Percentiles rank a stretch among this genome's conserved stretches.
These are phyloP conservation scores for Leptinotarsa defecta DNA, from an alignment of 1,140 invertebrate genomes.

Conservation along the genomic window DNA sequence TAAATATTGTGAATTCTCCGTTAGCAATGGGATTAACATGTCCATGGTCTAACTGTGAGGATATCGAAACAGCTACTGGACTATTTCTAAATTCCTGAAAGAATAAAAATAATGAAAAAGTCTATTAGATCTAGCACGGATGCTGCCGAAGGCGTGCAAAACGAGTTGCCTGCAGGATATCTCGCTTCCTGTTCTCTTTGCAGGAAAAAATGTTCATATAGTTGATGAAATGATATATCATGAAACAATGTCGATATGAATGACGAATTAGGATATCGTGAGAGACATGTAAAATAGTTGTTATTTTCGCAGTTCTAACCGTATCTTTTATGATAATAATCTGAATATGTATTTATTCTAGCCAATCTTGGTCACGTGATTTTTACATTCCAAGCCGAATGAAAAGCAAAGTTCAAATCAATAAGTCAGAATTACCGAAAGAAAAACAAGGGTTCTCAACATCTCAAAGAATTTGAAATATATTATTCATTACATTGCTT, in stretches of 20 bases:
- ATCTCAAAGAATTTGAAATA: too few relatives aligned
- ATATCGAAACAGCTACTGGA: slow-evolving; percentile 47
- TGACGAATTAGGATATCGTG: slow-evolving; percentile 2
- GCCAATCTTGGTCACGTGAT: too few relatives aligned
- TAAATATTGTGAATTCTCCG: slow-evolving; percentile 56
- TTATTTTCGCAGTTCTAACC: too few relatives aligned
- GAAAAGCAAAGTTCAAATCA: too few relatives aligned
- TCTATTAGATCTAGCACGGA: background rate
- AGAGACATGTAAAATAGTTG: too few relatives aligned
- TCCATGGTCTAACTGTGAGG: slow-evolving; percentile 50
- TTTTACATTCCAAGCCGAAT: too few relatives aligned
- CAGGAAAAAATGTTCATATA: slow-evolving; percentile 1
- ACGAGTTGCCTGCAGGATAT: too few relatives aligned
- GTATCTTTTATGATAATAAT: too few relatives aligned
- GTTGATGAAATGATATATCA: background rate
- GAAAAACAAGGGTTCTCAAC: too few relatives aligned
- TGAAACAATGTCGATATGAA: background rate
- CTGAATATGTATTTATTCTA: too few relatives aligned
- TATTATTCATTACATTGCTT: too few relatives aligned
- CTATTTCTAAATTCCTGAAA: slow-evolving; percentile 53
- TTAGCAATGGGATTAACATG: slow-evolving; percentile 52
- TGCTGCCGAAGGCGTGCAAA: background rate
- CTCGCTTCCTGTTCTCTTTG: background rate
- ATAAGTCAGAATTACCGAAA: too few relatives aligned
- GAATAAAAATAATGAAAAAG: slow-evolving; percentile 4